Conservation (phyloP, 2,113 vertebrate genomes). For the Corvus cornix region DNA sequence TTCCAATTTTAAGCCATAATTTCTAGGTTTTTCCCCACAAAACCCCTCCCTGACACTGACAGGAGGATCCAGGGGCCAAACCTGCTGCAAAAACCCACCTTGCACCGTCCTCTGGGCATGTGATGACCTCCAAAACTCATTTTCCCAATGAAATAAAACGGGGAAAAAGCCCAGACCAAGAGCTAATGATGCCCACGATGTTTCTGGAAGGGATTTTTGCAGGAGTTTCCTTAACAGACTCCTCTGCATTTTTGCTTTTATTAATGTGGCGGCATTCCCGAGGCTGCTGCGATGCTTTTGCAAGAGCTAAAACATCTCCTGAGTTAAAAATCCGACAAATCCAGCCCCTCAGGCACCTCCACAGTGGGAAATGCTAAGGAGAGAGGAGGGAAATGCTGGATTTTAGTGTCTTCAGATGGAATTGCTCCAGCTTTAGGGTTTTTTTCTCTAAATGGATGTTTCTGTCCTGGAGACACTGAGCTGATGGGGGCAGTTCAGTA, state of each 20-base stretch:
- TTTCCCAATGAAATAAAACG: background rate
- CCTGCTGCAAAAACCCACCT: background rate
- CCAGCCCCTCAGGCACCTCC: background rate
- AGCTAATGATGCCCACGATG: background rate
- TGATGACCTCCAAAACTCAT: background rate
- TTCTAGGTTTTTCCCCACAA: background rate
- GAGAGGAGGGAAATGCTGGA: background rate
- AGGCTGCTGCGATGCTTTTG: constrained; percentile 31
- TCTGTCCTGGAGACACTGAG: background rate
- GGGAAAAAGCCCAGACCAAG: background rate
- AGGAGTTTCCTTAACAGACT: constrained; percentile 66
- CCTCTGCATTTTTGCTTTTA: constrained; percentile 71
- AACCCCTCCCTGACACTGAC: background rate
- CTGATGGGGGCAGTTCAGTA: background rate
- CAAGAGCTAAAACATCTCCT: background rate
- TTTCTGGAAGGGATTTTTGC: constrained; percentile 22
- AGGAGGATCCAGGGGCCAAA: background rate
- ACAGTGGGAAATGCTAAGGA: background rate
- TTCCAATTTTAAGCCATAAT: background rate
- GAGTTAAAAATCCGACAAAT: background rate
- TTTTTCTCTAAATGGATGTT: background rate
- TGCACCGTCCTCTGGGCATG: background rate
- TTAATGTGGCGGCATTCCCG: constrained; percentile 69
- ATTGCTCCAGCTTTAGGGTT: background rate
- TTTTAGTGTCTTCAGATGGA: background rate